These are phyloP conservation scores for Disparrhopalites patrizii DNA, from an alignment of 2,888 invertebrate genomes.

Conservation along the genomic window DNA sequence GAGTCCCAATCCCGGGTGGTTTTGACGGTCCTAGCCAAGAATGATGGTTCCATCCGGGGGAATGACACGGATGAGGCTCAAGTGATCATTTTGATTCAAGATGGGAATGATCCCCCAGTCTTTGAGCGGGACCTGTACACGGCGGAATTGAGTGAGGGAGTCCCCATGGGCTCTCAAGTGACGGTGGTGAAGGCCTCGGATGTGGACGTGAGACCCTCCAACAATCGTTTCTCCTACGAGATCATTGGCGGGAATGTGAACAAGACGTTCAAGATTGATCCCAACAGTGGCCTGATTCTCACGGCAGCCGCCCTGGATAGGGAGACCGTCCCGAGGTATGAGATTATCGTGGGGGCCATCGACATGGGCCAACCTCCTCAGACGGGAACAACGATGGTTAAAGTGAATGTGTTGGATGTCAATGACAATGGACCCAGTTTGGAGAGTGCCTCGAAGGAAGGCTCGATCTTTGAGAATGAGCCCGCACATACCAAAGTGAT, in stretches of 20 bases:
- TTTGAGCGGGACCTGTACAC: constrained; percentile 76
- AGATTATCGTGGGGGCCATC: constrained; percentile 76
- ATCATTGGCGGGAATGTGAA: constrained; percentile 78
- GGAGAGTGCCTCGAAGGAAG: constrained; percentile 78
- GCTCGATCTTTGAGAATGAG: constrained; percentile 88
- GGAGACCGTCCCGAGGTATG: constrained; percentile 71
- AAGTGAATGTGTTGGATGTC: constrained; percentile 75
- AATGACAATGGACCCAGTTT: constrained; percentile 94
- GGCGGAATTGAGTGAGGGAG: constrained; percentile 75
- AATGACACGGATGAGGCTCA: constrained; percentile 95
- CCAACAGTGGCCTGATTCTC: constrained; percentile 74
- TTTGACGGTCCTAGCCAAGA: constrained; percentile 88
- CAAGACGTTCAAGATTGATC: constrained; percentile 82
- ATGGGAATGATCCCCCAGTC: constrained; percentile 94
- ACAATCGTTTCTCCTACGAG: constrained; percentile 87
- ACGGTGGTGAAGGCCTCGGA: constrained; percentile 79
- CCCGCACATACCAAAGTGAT: constrained; percentile 81
- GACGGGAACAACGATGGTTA: constrained; percentile 76
- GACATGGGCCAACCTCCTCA: constrained; percentile 81
- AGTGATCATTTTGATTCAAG: constrained; percentile 87
- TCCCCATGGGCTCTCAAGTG: constrained; percentile 67
- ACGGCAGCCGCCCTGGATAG: constrained; percentile 70
- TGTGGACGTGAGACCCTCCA: constrained; percentile 83
- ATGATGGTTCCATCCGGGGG: constrained; percentile 86
- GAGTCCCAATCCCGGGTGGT: constrained; percentile 64